phyloP scores from a whole-genome alignment of 2,797 vertebrate genomes.

The Lycodopsis pacificus region DNA sequence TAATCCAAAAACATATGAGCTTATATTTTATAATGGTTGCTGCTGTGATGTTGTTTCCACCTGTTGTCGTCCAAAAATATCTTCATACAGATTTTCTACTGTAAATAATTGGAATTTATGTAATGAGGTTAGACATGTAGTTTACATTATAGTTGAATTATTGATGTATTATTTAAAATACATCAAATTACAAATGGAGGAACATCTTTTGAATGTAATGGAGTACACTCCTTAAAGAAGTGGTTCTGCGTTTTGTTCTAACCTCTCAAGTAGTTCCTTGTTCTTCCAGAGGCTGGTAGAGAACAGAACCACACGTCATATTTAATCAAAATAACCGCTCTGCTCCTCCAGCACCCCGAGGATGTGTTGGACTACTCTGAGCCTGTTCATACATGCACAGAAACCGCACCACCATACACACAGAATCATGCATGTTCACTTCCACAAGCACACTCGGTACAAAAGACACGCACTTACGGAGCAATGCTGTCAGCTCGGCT shows the following conservation, averaged over 20 bases:
- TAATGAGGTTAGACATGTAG: not conserved
- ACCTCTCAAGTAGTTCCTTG: constrained; percentile 13
- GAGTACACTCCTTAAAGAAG: not conserved
- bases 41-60: constrained; percentile 2
- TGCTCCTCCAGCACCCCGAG: constrained; percentile 29
- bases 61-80: not conserved
- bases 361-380: constrained; percentile 40
- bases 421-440: constrained; percentile 35
- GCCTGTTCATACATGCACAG: constrained; percentile 21
- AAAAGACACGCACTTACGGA: constrained; percentile 32
- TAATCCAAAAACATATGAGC: constrained; percentile 8
- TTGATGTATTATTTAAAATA: not conserved
- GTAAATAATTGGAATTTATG: not conserved
- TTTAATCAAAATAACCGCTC: constrained; percentile 52
- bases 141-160: not conserved
- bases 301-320: constrained; percentile 32
- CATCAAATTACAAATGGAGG: not conserved
- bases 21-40: not conserved
- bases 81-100: not conserved
- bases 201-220: not conserved
- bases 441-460: constrained; percentile 14
- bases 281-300: constrained; percentile 22
- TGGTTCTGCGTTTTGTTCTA: not conserved
- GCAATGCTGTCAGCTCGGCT: constrained; percentile 51
- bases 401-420: not conserved